Evolutionary conservation across 2,113 vertebrate genomes (phyloP), one percentile per base, ranked within the genome.

Genomic region (Malurus elegans): DNA sequence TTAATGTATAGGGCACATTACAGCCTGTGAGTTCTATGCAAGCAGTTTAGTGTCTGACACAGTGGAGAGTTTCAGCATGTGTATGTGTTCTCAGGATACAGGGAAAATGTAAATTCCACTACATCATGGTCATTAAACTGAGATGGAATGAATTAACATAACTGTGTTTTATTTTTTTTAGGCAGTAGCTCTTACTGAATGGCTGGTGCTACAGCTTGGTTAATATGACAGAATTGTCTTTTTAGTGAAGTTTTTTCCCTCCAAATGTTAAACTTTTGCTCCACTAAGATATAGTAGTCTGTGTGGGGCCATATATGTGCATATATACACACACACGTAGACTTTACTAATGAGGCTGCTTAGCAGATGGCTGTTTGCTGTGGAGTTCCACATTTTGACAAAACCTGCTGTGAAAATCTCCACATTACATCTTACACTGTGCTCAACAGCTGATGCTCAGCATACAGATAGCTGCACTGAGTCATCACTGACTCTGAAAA

Each of bases 341-440:
- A 74, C 40, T 91, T 78, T 62, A 79, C 70, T 79, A 84, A 73
- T 91, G 83, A 6, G 82, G 53, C 88, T 94, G 75, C 78, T 96
- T 86, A 61, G 90, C 96, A 97, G 96, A 97, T 97, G 95, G 95
- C 92, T 82, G 42, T 95, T 96, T 94, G 90, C 90, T 96, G 66
- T 93, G 86, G 67, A 91, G 96, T 86, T 94, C 84, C 90, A 92
- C 96, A 91, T 96, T 97, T 92, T 95, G 90, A 95, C 78, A 95
- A 92, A 97, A 93, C 94, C 94, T 95, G 90, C 92, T 94, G 95
- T n/a, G 72, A 89, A 86, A 92, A 95, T 95, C 91, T 95, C 84
- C 92, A 70, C 90, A 48, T 96, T 97, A 54, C 90, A 96, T 95
- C 95, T 92, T 97, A 58, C 36, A 18, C 72, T 79, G 75, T 79